Base-by-base conservation (phyloP, 2,888 invertebrate genomes). In the Argyra leucocephala region DNA sequence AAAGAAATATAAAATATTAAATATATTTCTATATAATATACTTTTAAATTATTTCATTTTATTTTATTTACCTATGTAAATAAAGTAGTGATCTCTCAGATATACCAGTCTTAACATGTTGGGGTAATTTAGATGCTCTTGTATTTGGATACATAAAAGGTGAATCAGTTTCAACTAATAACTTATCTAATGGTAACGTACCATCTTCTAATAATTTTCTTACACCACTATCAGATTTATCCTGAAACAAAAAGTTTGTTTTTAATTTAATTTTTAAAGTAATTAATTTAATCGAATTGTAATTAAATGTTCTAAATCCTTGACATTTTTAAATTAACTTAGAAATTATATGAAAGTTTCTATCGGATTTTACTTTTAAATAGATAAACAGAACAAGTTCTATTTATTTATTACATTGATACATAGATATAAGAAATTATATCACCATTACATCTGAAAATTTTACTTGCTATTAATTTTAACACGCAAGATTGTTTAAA, bases 111-210 rank as follows among this genome's bases (percentile, higher is more conserved):
- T 93, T 93, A 22, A 96, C 90, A 75, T 91, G 89, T 72, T 87
- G 81, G 61, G 95, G 93, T 74, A 96, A 81, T 79, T 96, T 96
- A 36, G 94, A 93, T 68, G 95, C 94, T 75, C 95, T 84, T 69
- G 93, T 92, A 79, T 96, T 93, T 3, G 96, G 94, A 78, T 93
- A 96, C 94, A 96, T 95, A 76, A 94, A 96, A 2, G 96, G 96
- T 0, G 95, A 90, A 80, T 96, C 96, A 0, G 95, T 94, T 80
- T 96, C 95, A 6, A 96, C 89, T 66, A 96, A 79, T 71, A 96
- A 80, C 76, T 88, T 85, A 73, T 96, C 93, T 70, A 96, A 76
- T 0, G 95, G 93, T 73, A 94, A 82, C 64, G 87, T 82, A 65
- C 90, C 88, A 73, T 90, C 89, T 48, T 91, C 89, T 57, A 96